Evolutionary conservation across 2,888 invertebrate species (phyloP).

Genomic region (Electrophaes corylata): DNA sequence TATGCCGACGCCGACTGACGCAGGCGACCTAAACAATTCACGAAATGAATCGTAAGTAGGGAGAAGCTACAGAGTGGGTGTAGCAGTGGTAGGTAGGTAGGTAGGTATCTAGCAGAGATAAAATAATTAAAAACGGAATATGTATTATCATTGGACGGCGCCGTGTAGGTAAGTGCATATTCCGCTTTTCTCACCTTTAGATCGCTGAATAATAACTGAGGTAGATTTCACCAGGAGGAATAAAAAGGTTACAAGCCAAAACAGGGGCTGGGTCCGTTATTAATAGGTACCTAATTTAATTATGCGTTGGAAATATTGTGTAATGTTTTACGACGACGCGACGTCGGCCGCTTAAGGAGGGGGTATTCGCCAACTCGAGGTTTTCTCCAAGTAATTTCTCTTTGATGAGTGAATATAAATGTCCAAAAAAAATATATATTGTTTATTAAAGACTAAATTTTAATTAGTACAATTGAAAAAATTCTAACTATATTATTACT

Average conservation of each 20-base stretch:
- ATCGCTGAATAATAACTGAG: conserved; percentile 30
- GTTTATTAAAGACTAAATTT: too few species aligned
- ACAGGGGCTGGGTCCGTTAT: conserved; percentile 20
- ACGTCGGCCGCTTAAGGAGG: conserved; percentile 13
- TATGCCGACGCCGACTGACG: too few species aligned
- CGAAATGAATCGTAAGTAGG: too few species aligned
- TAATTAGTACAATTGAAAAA: too few species aligned
- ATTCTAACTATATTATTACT: too few species aligned
- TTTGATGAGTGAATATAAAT: too few species aligned
- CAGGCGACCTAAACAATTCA: too few species aligned
- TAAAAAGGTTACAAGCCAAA: conserved; percentile 20
- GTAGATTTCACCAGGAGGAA: conserved; percentile 27
- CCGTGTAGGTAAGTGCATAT: neutral
- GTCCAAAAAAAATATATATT: too few species aligned
- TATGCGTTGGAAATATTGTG: conserved; percentile 23
- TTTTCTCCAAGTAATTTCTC: too few species aligned
- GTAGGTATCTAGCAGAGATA: neutral
- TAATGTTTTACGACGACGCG: conserved; percentile 21
- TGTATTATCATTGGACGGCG: conserved; percentile 14
- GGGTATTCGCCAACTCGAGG: too few species aligned
- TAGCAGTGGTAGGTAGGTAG: neutral
- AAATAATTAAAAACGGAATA: conserved; percentile 11
- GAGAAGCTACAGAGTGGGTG: too few species aligned
- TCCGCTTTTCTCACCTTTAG: conserved; percentile 5
- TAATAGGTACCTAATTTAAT: too few species aligned